Base-by-base conservation (phyloP, 2,888 invertebrate species). In the Eilema caniola region DNA sequence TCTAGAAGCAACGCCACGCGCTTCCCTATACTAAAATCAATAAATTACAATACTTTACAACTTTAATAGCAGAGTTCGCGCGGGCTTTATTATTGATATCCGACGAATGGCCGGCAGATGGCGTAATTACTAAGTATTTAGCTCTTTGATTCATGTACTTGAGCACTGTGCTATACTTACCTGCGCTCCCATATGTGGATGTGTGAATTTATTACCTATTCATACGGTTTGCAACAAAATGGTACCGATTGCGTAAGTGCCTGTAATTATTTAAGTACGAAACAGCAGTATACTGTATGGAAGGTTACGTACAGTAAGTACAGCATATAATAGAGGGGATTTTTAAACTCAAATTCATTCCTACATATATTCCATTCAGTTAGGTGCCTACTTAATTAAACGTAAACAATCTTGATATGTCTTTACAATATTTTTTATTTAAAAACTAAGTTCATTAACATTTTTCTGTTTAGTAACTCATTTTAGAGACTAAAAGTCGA, bases 31-130 rank as follows among this genome's bases (percentile, higher is more conserved):
- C 53, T 57, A 71, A 79, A 72, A 79, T 33, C 83, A 86, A 87
- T 88, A 85, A 88, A 89, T 85, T 81, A 85, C 82, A 73, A 81
- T 84, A 25, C 56, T 83, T 81, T 84, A 82, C 82, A 78, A 74
- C 71, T 75, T 78, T 89, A 88, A 90, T 88, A 85, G 85, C 83
- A 82, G 81, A 80, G 80, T 76, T 77, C 72, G 67, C 63, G 67
- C 77, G 78, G 78, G 74, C 71, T 83, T 72, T 85, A 90, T n/a
- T n/a, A 90, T 90, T 90, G 90, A 90, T 90, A 89, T 85, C 85
- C 83, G 85, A 83, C 75, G 75, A 75, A 82, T 79, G 74, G 74
- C 69, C 75, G 78, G 78, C 81, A 83, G 80, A 83, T 84, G 81
- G 81, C 70, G 86, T 85, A 89, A 90, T 88, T 85, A 86, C 86